Percentiles rank a stretch among this genome's conserved stretches.
These are phyloP conservation scores for Orthosia gothica DNA, from an alignment of 2,888 invertebrate species.

Conservation along the genomic window DNA sequence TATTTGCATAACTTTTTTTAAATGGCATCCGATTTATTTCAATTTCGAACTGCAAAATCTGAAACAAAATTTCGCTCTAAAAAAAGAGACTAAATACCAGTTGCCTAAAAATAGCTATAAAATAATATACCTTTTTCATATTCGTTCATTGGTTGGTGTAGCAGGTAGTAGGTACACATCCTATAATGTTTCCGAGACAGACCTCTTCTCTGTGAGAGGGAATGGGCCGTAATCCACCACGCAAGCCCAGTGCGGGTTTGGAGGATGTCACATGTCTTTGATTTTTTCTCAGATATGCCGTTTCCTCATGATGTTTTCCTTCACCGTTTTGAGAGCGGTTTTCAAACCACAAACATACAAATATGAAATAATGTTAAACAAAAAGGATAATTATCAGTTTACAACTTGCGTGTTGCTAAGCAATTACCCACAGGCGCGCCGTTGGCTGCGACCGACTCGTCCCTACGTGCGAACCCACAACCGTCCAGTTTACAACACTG, in stretches of 20 bases:
- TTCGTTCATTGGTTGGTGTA: not conserved
- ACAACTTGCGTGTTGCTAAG: slow-evolving; percentile 69
- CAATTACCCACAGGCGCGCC: slow-evolving; percentile 74
- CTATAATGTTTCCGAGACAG: no score
- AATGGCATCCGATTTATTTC: slow-evolving; percentile 22
- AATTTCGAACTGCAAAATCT: slow-evolving; percentile 25
- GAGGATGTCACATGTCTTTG: no score
- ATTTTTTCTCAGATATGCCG: no score
- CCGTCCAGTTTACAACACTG: slow-evolving; percentile 49
- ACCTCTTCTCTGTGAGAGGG: no score
- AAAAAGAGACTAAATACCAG: not conserved
- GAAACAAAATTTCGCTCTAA: not conserved
- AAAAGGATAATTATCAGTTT: slow-evolving; percentile 72
- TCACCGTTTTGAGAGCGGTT: no score
- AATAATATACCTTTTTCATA: slow-evolving; percentile 4
- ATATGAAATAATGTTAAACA: slow-evolving; percentile 45
- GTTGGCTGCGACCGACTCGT: not conserved
- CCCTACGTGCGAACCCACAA: slow-evolving; percentile 58
- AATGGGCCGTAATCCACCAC: no score
- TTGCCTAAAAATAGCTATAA: slow-evolving; percentile 19
- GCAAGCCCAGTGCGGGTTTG: no score
- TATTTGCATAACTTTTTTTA: not conserved
- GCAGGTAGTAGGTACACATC: no score
- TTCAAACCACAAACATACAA: slow-evolving; percentile 8
- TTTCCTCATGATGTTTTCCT: no score